A percentile compares a stretch with the other conserved stretches of the same genome.
phyloP scores from a whole-genome alignment of 1,140 invertebrate genomes.

The Akabosia matsudoensis region DNA sequence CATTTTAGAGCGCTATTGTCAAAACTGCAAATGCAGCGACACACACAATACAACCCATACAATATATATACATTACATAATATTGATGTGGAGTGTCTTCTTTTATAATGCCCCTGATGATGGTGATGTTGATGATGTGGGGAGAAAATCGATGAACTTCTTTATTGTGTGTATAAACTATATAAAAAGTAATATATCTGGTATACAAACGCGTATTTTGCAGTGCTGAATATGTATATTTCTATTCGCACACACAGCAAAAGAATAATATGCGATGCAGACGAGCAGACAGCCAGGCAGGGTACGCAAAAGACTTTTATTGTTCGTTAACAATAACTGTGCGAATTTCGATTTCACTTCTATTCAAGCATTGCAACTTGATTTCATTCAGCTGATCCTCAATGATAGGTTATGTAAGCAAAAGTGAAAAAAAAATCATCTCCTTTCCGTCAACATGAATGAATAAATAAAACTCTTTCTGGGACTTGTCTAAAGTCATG shows the following conservation, averaged over 20 bases:
- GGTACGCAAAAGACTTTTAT: slow-evolving; percentile 11
- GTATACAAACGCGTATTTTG: neutral
- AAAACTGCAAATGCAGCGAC: slow-evolving; percentile 23
- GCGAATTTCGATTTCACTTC: slow-evolving; percentile 23
- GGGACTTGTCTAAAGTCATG: neutral
- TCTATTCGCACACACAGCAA: neutral
- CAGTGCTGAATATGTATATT: neutral
- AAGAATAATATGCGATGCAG: slow-evolving; percentile 16
- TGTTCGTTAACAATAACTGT: slow-evolving; percentile 22
- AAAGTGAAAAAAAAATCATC: neutral
- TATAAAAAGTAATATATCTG: too few relatives aligned
- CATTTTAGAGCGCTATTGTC: slow-evolving; percentile 12
- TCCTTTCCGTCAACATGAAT: neutral
- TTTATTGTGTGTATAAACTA: neutral
- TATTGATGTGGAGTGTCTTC: slow-evolving; percentile 16
- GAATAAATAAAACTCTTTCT: neutral
- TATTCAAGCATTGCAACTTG: slow-evolving; percentile 23
- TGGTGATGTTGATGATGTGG: neutral
- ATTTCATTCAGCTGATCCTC: slow-evolving; percentile 21
- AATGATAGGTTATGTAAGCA: slow-evolving; percentile 24
- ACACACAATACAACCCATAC: slow-evolving; percentile 17
- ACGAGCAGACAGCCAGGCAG: neutral
- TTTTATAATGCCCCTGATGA: neutral
- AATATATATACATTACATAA: slow-evolving; percentile 22
- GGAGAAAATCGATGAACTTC: slow-evolving; percentile 16